These are phyloP conservation scores for Muraenolepis orangiensis DNA, from an alignment of 2,797 vertebrate genomes.

Conservation along the genomic window DNA sequence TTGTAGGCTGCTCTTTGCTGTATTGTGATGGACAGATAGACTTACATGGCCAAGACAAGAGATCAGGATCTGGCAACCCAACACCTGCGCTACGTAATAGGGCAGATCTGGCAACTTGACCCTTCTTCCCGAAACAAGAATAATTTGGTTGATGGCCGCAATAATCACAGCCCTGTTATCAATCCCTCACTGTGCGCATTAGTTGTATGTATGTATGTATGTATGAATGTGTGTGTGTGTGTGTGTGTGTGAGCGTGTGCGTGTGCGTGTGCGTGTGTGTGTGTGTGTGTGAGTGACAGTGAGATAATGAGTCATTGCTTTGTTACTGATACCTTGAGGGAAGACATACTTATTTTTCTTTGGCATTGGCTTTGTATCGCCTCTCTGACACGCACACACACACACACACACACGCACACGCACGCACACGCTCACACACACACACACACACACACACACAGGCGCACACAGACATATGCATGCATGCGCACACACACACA, in stretches of 20 bases:
- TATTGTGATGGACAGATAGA: slow-evolving; percentile 58
- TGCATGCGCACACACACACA: slow-evolving; percentile 5
- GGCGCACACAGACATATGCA: slow-evolving; percentile 1
- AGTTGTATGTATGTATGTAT: slow-evolving; percentile 26
- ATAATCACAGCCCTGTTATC: slow-evolving; percentile 71
- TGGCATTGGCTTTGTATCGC: not conserved
- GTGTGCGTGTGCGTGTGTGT: slow-evolving; percentile 23
- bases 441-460: not conserved
- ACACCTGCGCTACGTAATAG: slow-evolving; percentile 57
- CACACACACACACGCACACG: slow-evolving; percentile 3
- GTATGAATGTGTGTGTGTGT: slow-evolving; percentile 22
- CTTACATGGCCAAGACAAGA: slow-evolving; percentile 58
- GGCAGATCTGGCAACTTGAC: slow-evolving; percentile 66
- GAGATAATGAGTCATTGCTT: slow-evolving; percentile 41
- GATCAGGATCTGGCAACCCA: slow-evolving; percentile 72
- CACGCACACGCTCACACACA: not conserved
- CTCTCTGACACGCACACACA: not conserved
- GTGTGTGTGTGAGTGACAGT: slow-evolving; percentile 10
- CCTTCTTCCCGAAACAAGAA: slow-evolving; percentile 58
- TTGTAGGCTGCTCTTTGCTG: slow-evolving; percentile 23
- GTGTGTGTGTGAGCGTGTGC: slow-evolving; percentile 31
- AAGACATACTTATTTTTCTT: slow-evolving; percentile 45
- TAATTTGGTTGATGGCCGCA: slow-evolving; percentile 72
- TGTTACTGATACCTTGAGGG: slow-evolving; percentile 55
- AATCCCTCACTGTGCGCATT: slow-evolving; percentile 47